Base-by-base conservation (phyloP, 2,113 vertebrate species). In the Mixornis gularis region DNA sequence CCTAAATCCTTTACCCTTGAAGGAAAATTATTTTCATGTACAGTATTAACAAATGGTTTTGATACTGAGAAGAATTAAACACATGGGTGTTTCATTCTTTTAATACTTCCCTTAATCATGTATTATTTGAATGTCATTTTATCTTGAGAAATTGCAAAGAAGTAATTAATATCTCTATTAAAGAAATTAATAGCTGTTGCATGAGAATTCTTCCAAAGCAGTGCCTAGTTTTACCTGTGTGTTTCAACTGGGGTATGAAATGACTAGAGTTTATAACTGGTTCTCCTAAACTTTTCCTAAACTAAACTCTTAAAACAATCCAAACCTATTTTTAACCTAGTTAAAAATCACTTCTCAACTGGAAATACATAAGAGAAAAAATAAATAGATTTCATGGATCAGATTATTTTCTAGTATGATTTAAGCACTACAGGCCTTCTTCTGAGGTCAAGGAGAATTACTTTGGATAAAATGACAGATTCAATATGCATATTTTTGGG, bases 121-220 rank as follows among this genome's bases (percentile, higher is more conserved):
- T 91, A 38, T 74, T 90, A 72, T 84, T 89, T 90, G n/a, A 85
- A 81, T 60, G 73, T 92, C 13, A 0, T 76, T 82, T 79, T 85
- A 48, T 41, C 29, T 74, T 76, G 63, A 84, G 77, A 81, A 90
- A 92, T 58, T 86, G 58, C 32, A 60, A 72, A 90, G 68, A 94
- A 71, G 76, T 80, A 90, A 93, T 94, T 90, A 88, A 94, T 92
- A 95, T 79, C 62, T 90, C 49, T 79, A 81, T 93, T 95, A 93
- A 85, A 80, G 34, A 88, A 91, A 91, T 89, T 82, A 76, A 40
- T 82, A 93, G 63, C 48, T 90, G 3, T 91, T 94, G 25, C 36
- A 73, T 63, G 43, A 70, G 40, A 85, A 73, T 63, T 62, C 60
- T 93, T 80, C 38, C 52, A 51, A 95, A 94, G n/a, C 24, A 77